Conservation (phyloP, 1,140 invertebrate species). For the Cepaea nemoralis region DNA sequence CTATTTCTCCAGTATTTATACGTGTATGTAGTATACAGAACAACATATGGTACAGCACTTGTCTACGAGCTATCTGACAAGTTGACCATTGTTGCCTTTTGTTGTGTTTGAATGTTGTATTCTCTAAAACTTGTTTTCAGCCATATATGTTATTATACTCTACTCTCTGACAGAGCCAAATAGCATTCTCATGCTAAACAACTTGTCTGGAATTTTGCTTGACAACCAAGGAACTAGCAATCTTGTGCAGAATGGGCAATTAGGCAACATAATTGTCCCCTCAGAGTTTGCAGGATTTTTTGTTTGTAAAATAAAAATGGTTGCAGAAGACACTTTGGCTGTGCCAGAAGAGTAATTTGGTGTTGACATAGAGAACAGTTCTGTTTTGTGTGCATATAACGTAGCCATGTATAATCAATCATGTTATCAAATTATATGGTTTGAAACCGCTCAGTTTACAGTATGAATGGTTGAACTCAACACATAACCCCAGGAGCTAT, state of each 20-base stretch:
- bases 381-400: not conserved
- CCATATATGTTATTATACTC: no score
- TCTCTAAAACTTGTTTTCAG: no score
- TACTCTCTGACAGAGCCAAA: not conserved
- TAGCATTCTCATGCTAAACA: not conserved
- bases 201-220: not conserved
- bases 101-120: no score
- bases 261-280: not conserved
- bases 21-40: no score
- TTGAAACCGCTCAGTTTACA: not conserved
- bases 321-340: no score
- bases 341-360: not conserved
- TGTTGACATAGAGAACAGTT: not conserved
- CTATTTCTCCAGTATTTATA: no score
- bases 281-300: no score
- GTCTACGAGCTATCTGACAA: no score
- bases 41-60: no score
- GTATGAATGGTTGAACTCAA: not conserved
- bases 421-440: not conserved
- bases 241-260: not conserved
- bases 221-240: not conserved
- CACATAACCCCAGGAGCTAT: conserved; percentile 13
- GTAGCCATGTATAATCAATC: not conserved
- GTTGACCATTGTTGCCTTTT: no score
- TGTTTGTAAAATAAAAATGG: no score